These are phyloP conservation scores for Varroa destructor DNA, from an alignment of 1,140 invertebrate genomes.

Conservation along the genomic window DNA sequence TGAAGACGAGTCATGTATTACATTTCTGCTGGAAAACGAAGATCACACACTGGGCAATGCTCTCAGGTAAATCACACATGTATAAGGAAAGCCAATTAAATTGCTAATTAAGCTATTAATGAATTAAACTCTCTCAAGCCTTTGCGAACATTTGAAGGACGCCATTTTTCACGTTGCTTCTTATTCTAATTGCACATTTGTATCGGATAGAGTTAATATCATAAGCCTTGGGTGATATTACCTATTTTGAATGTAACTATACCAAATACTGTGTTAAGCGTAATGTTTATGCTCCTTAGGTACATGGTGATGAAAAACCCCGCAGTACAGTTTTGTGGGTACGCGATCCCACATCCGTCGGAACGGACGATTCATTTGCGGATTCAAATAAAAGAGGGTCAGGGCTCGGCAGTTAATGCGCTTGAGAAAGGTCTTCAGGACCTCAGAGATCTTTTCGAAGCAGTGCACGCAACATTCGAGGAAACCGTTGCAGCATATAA, in stretches of 20 bases:
- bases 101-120: no score
- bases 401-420: not conserved
- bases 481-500: conserved; percentile 9
- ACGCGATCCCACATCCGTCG: conserved; percentile 21
- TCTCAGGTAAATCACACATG: not conserved
- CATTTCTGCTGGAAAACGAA: conserved; percentile 20
- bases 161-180: no score
- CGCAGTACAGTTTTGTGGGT: conserved; percentile 20
- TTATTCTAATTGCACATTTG: no score
- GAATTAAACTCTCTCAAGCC: no score
- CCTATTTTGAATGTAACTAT: no score
- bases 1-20: conserved; percentile 17
- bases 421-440: conserved; percentile 20
- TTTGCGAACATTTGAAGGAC: no score
- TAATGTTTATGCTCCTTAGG: not conserved
- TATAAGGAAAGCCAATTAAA: no score
- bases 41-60: conserved; percentile 20
- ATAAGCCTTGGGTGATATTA: no score
- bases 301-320: conserved; percentile 23
- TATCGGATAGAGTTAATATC: no score
- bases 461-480: conserved; percentile 6
- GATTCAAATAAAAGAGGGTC: not conserved
- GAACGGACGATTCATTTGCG: conserved; percentile 20
- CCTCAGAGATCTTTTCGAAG: conserved; percentile 14
- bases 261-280: no score